Base-by-base conservation (phyloP, 2,888 invertebrate genomes). In the Napeogenes inachia region DNA sequence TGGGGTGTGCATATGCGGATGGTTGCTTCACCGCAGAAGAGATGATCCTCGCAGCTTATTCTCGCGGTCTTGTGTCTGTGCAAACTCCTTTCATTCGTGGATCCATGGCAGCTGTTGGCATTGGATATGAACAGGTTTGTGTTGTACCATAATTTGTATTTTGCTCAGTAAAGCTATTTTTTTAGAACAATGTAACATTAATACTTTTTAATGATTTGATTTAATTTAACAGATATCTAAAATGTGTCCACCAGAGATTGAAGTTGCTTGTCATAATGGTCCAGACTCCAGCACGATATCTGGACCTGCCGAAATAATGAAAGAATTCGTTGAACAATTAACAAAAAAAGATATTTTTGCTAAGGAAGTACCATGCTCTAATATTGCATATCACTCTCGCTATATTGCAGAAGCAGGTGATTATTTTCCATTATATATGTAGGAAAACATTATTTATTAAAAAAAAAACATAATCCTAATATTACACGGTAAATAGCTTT, bases 1-100 rank as follows among this genome's bases (percentile, higher is more conserved):
- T 98, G 38, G 98, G 96, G 0, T 98, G 98, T 80, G 98, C 96
- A 0, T 99, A 99, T 81, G 98, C 97, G 2, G 99, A 99, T 80
- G 97, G 96, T 0, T 95, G 96, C 68, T 91, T 98, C 63, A 95
- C 97, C 0, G 93, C 94, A 0, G 95, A 97, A 75, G 95, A 98
- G 84, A 95, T 95, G 89, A 94, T 98, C 56, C 80, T 96, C 21
- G 92, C 94, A 4, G 94, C 97, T 0, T 97, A 97, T 81, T 95
- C 94, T 75, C 92, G 97, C 66, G 97, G 96, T 1, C 87, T 92
- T 60, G 94, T 95, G 2, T 94, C 95, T n/a, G 70, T 93, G 13
- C 93, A 95, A 67, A 92, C 93, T 2, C 90, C 92, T 21, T 91
- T 95, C 65, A 93, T 95, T 46, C 82, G 80, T 3, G 97, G 96